Conservation (phyloP, 2,888 invertebrate species). For the Electrophaes corylata region DNA sequence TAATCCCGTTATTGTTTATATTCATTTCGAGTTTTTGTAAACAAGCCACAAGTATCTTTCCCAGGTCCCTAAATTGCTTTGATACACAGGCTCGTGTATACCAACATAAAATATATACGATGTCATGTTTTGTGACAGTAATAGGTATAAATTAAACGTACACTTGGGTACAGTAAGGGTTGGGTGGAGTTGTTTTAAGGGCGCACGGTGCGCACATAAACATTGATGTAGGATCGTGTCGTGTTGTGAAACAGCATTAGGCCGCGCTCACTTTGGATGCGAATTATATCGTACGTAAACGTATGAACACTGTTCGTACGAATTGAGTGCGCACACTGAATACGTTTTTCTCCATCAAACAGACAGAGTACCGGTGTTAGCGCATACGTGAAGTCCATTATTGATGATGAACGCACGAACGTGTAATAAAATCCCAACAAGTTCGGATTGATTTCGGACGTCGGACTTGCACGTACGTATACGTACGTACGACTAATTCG, state of each 20-base stretch:
- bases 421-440: no score
- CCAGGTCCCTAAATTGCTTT: background rate
- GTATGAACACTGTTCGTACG: no score
- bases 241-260: background rate
- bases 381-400: no score
- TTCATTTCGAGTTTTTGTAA: conserved; percentile 36
- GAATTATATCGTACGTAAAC: no score
- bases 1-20: conserved; percentile 48
- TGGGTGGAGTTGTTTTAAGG: conserved; percentile 8
- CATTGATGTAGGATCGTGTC: conserved; percentile 9
- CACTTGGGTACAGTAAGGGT: conserved; percentile 2
- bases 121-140: conserved; percentile 9
- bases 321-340: no score
- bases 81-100: background rate
- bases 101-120: background rate
- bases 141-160: conserved; percentile 16
- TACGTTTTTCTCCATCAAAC: no score
- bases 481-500: no score
- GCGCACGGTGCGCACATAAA: conserved; percentile 2
- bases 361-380: no score
- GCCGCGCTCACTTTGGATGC: no score
- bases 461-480: no score
- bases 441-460: no score
- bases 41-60: conserved; percentile 29
- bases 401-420: no score